Percentiles rank a stretch among this genome's conserved stretches.
phyloP scores from a whole-genome alignment of 2,113 vertebrate genomes.

The Apeltes quadracus region DNA sequence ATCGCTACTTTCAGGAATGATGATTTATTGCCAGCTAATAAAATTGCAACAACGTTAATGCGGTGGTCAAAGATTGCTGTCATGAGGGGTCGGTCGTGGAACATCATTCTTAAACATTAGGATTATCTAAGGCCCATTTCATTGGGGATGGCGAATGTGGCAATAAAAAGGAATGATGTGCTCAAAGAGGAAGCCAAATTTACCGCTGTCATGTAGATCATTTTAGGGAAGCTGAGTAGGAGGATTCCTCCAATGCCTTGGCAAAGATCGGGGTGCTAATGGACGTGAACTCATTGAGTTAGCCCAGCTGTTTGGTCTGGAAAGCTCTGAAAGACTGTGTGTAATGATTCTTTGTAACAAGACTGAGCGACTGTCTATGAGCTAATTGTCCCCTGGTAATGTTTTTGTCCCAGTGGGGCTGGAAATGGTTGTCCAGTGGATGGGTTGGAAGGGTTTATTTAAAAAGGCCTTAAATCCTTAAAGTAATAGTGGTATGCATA shows the following conservation, averaged over 20 bases:
- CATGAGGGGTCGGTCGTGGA: slow-evolving; percentile 9
- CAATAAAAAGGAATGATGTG: slow-evolving; percentile 31
- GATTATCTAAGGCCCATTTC: slow-evolving; percentile 12
- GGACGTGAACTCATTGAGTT: slow-evolving; percentile 15
- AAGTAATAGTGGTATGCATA: not conserved
- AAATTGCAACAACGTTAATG: slow-evolving; percentile 8
- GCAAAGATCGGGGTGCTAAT: slow-evolving; percentile 23
- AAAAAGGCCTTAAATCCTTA: not conserved
- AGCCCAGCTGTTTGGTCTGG: slow-evolving; percentile 45
- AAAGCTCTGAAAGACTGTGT: slow-evolving; percentile 28
- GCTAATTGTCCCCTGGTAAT: slow-evolving; percentile 21
- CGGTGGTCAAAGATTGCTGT: slow-evolving; percentile 20
- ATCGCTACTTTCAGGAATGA: not conserved
- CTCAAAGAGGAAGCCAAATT: slow-evolving; percentile 37
- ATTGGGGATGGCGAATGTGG: slow-evolving; percentile 23
- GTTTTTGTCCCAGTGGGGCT: slow-evolving; percentile 21
- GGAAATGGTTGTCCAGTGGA: slow-evolving; percentile 20
- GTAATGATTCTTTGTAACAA: slow-evolving; percentile 46
- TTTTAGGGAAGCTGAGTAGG: slow-evolving; percentile 21
- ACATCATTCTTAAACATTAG: slow-evolving; percentile 35
- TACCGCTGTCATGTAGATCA: slow-evolving; percentile 30
- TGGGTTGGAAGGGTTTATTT: not conserved
- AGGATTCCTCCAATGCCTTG: slow-evolving; percentile 31
- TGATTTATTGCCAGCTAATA: slow-evolving; percentile 20
- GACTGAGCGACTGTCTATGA: slow-evolving; percentile 40